Evolutionary conservation across 2,888 invertebrate genomes (phyloP), one percentile per base, ranked within the genome.

Genomic region (Trichogramma dendrolimi): DNA sequence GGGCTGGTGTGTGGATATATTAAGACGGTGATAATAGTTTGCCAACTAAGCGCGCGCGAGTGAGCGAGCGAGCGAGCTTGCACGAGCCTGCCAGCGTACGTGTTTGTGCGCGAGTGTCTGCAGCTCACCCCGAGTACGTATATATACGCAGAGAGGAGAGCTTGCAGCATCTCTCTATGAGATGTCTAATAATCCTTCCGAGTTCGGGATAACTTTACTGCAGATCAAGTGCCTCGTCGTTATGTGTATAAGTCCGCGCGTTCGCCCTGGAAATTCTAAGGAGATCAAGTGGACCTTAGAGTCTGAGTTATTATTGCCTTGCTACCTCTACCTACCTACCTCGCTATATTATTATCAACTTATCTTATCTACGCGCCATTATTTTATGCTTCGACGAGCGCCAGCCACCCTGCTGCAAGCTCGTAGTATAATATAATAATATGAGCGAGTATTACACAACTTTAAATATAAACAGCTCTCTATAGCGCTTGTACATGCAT

Each of bases 1-100:
- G 27, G 27, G 27, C n/a, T 27, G 27, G 27, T 27, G 27, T 27
- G 27, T 27, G 27, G 27, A 27, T 27, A 3, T 65, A 67, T 78
- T 75, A 76, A 77, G 77, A 77, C 72, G 77, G 75, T 75, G 77
- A 79, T 79, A 77, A 79, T 79, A 79, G 78, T 79, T 79, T 74
- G 71, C 75, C 75, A 79, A 79, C 79, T 79, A 76, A 73, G 73
- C 75, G 72, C 72, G 76, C 74, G 73, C 71, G 27, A 27, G 27
- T 3, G 27, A 27, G 72, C 72, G 76, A 74, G 73, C 71, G 27
- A 27, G 27, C 27, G 27, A 27, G 27, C 27, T 27, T 27, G 27
- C 27, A 27, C 27, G 27, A 27, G 27, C 27, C 27, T 27, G 27
- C 27, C 27, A 27, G 27, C 27, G 27, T 27, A 27, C 27, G 27